Base-by-base conservation (phyloP, 2,888 invertebrate species). In the Enchytraeus crypticus region DNA sequence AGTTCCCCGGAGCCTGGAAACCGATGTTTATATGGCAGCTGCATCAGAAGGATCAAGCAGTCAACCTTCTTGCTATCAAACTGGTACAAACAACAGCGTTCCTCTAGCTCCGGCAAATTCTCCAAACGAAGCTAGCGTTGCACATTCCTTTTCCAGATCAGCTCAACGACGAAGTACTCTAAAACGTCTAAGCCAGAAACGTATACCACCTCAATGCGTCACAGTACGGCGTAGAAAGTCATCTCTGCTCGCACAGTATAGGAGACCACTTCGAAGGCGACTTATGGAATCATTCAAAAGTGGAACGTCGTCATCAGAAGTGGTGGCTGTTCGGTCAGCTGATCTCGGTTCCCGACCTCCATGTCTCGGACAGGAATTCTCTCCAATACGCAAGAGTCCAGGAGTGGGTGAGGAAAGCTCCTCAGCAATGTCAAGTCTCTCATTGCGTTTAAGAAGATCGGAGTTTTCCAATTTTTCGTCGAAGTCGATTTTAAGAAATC, bases 301-400 rank as follows among this genome's bases (percentile, higher is more conserved):
- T 8, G 49, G 49, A 8, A 8, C 5, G 5, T 8, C 5, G 5
- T 11, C 49, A 5, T 23, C 21, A 23, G 49, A 23, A 23, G 18
- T 11, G 26, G 5, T 21, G 21, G 5, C n/a, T 21, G n/a, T n/a
- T n/a, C n/a, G n/a, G n/a, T n/a, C n/a, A n/a, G 21, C 14, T 23
- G 21, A 8, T n/a, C 57, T 57, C 14, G 57, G 57, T 18, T n/a
- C 8, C n/a, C 23, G 57, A 46, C 57, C 57, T 43, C 57, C 57
- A 5, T 57, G 57, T 30, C 57, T 57, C 23, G 57, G 57, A 21
- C 57, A 57, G 33, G 57, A 57, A 29, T 32, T 29, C 45, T 57
- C 57, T 2, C 57, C 57, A 46, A 46, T 57, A 21, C 45, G 46
- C n/a, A 32, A 21, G 45, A 29, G 5, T n/a, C 3, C 45, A 1